Evolutionary conservation across 1,140 invertebrate genomes (phyloP).

Genomic region (Apocrypta bakeri): DNA sequence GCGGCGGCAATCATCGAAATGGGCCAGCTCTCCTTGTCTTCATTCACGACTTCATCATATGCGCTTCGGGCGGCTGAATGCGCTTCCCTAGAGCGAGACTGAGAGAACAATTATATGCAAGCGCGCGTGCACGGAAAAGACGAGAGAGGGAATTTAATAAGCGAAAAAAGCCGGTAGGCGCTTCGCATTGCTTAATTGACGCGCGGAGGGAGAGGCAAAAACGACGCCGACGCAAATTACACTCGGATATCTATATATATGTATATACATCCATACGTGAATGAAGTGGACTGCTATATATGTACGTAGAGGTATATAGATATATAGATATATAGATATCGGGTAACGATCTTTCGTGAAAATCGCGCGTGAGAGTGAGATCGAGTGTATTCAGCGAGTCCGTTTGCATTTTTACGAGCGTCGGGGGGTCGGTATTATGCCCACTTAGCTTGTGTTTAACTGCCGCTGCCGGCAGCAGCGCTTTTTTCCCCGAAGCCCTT

Average conservation of each 20-base stretch:
- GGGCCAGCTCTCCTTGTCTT: not conserved
- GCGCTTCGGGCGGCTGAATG: not conserved
- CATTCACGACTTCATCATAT: constrained; percentile 7
- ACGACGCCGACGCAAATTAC: constrained; percentile 11
- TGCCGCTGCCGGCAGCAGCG: not conserved
- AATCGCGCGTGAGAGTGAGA: constrained; percentile 15
- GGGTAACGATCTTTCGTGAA: not conserved
- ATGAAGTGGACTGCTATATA: no score
- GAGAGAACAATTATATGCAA: not conserved
- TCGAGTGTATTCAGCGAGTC: not conserved
- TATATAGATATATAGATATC: no score
- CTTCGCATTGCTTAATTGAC: constrained; percentile 22
- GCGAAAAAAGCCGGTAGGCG: constrained; percentile 30
- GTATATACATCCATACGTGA: no score
- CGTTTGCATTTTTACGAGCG: constrained; percentile 39
- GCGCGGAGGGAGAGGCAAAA: not conserved
- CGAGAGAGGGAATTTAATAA: constrained; percentile 4
- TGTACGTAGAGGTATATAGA: no score
- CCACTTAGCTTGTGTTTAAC: constrained; percentile 16
- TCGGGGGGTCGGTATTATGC: not conserved
- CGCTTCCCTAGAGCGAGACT: not conserved
- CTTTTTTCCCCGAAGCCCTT: not conserved
- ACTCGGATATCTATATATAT: not conserved
- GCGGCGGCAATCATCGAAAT: constrained; percentile 32
- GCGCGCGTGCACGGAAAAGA: not conserved